phyloP scores from a whole-genome alignment of 2,797 vertebrate genomes.

The Amphiprion clarkii region DNA sequence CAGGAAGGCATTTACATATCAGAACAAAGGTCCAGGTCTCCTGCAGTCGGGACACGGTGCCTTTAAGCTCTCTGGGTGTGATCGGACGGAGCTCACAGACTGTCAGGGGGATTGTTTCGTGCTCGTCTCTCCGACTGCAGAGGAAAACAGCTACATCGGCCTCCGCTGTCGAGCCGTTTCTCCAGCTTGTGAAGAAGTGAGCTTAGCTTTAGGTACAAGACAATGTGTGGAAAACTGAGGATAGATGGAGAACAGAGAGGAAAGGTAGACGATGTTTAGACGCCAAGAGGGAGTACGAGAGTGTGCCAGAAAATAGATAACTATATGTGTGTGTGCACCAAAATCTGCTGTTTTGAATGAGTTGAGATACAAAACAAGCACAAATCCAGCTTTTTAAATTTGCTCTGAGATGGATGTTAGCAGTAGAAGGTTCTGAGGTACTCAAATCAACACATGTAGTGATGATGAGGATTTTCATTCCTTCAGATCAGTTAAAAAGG shows the following conservation, averaged over 20 bases:
- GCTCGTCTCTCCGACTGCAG: constrained; percentile 52
- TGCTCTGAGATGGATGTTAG: too few relatives aligned
- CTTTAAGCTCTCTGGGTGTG: constrained; percentile 38
- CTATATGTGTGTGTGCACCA: too few relatives aligned
- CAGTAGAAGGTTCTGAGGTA: too few relatives aligned
- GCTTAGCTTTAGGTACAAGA: constrained; percentile 46
- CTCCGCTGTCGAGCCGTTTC: constrained; percentile 45
- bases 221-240: neutral
- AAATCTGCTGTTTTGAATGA: too few relatives aligned
- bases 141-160: constrained; percentile 47
- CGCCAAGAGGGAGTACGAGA: neutral
- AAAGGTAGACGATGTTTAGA: too few relatives aligned
- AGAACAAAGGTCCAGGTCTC: constrained; percentile 9
- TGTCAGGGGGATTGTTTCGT: constrained; percentile 62
- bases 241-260: too few relatives aligned
- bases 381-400: too few relatives aligned
- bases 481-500: neutral
- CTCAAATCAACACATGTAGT: neutral
- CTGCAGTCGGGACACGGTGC: neutral
- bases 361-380: too few relatives aligned
- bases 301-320: neutral
- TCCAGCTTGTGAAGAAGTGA: constrained; percentile 51
- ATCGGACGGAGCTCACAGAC: constrained; percentile 53
- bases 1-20: constrained; percentile 17
- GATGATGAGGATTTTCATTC: neutral